Evolutionary conservation across 2,888 invertebrate genomes (phyloP).

Genomic region (Drosophila neotestacea): DNA sequence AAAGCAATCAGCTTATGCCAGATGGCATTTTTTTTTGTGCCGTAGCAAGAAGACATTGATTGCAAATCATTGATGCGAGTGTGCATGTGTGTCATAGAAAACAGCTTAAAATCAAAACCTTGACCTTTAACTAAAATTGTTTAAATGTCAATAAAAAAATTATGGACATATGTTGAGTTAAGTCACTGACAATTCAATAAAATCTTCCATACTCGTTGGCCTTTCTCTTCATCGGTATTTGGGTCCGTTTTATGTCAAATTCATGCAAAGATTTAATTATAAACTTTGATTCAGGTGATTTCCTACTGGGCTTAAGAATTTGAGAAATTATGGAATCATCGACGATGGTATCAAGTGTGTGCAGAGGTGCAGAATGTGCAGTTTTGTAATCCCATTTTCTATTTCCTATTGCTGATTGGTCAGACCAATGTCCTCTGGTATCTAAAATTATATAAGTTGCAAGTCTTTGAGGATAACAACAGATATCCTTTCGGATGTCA

Average conservation of each 20-base stretch:
- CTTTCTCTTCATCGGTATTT: not conserved
- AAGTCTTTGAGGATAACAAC: too few relatives aligned
- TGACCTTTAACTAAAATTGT: not conserved
- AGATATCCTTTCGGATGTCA: too few relatives aligned
- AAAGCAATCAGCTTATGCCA: slow-evolving; percentile 20
- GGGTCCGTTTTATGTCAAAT: not conserved
- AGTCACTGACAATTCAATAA: not conserved
- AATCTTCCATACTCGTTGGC: slow-evolving; percentile 9
- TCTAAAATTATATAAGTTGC: too few relatives aligned
- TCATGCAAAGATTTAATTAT: too few relatives aligned
- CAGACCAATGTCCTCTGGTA: too few relatives aligned
- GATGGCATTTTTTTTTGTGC: not conserved
- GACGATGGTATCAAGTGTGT: too few relatives aligned
- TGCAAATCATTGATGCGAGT: not conserved
- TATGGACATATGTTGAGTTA: not conserved
- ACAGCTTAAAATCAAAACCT: not conserved
- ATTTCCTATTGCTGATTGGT: not conserved
- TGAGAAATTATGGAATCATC: slow-evolving; percentile 1
- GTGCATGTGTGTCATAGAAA: not conserved
- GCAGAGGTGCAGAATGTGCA: slow-evolving; percentile 32
- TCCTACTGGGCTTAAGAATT: slow-evolving; percentile 1
- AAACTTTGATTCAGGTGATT: too few relatives aligned
- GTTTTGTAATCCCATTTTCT: slow-evolving; percentile 7
- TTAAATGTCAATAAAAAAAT: not conserved
- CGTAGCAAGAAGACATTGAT: not conserved